Conservation (phyloP, 2,797 vertebrate genomes). For the Catharus ustulatus region DNA sequence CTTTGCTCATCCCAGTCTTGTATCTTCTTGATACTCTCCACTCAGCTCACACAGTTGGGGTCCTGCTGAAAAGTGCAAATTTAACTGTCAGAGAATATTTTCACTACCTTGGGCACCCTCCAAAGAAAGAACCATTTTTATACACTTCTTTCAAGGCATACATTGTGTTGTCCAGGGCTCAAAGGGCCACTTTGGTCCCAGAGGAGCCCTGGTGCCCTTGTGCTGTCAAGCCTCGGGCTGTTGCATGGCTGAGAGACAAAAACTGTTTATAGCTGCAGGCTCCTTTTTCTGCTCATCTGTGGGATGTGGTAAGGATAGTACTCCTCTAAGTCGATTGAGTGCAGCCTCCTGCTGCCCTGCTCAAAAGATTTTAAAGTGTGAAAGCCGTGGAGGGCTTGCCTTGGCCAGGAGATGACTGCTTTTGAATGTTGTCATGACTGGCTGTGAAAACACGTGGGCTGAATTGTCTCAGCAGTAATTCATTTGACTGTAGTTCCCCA, state of each 20-base stretch:
- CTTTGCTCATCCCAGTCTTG: background rate
- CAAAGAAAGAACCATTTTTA: background rate
- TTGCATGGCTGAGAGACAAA: background rate
- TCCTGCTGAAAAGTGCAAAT: background rate
- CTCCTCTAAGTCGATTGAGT: accelerated
- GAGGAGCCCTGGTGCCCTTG: background rate
- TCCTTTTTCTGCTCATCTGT: background rate
- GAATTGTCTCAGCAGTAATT: background rate
- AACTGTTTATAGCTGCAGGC: background rate
- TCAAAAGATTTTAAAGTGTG: background rate
- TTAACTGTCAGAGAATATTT: background rate
- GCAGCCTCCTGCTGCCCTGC: background rate
- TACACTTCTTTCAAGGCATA: background rate
- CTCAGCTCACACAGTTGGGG: background rate
- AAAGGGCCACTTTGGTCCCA: background rate
- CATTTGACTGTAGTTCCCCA: background rate
- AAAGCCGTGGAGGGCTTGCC: background rate
- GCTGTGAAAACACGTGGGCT: background rate
- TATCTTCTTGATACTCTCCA: background rate
- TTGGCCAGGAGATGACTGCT: background rate
- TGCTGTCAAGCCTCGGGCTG: background rate
- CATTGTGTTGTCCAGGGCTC: background rate
- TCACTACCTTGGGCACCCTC: background rate
- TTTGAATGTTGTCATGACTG: background rate
- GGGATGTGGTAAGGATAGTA: background rate